A percentile compares a stretch with the other conserved stretches of the same genome.
Conservation (phyloP, 2,888 invertebrate genomes). For the Psylliodes chrysocephalus region DNA sequence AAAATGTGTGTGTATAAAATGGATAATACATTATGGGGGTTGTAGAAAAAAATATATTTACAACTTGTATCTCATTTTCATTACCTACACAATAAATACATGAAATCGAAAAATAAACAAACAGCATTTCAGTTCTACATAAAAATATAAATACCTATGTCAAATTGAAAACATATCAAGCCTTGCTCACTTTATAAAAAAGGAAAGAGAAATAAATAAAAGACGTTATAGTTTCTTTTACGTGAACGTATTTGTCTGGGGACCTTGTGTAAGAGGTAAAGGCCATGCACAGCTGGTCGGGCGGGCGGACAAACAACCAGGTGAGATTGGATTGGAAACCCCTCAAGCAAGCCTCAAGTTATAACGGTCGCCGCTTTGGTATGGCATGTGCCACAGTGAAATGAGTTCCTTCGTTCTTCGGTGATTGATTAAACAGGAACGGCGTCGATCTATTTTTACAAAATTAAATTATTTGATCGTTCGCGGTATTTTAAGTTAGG, state of each 20-base stretch:
- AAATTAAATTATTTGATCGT: too few relatives aligned
- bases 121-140: not conserved
- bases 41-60: too few relatives aligned
- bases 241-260: not conserved
- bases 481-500: too few relatives aligned
- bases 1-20: too few relatives aligned
- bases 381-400: not conserved
- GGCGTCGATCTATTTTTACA: not conserved
- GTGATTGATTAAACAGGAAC: slow-evolving; percentile 3
- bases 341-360: not conserved
- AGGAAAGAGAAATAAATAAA: not conserved
- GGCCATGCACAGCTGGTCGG: slow-evolving; percentile 4
- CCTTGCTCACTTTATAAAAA: not conserved
- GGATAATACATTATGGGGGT: too few relatives aligned
- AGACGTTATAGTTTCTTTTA: not conserved
- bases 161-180: too few relatives aligned
- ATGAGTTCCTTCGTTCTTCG: not conserved
- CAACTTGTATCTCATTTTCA: too few relatives aligned
- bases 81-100: too few relatives aligned
- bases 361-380: slow-evolving; percentile 1
- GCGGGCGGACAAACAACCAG: too few relatives aligned
- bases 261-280: slow-evolving; percentile 4
- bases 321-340: not conserved
- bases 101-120: too few relatives aligned
- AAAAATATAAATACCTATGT: too few relatives aligned